A percentile compares a stretch with the other conserved stretches of the same genome.
phyloP scores from a whole-genome alignment of 2,888 invertebrate species.

The Metallyticus violacea region DNA sequence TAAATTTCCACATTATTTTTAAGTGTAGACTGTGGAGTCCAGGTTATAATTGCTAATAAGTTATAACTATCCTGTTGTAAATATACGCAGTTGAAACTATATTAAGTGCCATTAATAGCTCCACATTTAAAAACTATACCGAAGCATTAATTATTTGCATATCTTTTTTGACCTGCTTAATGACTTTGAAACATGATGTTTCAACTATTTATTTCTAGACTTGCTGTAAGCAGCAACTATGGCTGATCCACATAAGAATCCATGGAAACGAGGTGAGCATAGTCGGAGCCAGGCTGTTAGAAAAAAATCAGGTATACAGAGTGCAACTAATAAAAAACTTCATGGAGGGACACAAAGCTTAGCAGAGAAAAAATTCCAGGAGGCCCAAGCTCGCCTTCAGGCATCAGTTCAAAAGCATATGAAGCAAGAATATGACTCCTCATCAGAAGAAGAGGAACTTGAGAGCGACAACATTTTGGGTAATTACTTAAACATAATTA shows the following conservation, averaged over 20 bases:
- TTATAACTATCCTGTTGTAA: too few species aligned
- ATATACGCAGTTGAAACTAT: too few species aligned
- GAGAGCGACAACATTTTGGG: conserved; percentile 51
- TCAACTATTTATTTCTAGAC: too few species aligned
- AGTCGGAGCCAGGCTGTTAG: background rate
- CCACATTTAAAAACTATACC: too few species aligned
- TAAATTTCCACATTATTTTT: too few species aligned
- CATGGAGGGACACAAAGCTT: background rate
- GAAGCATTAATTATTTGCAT: too few species aligned
- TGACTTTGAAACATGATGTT: too few species aligned
- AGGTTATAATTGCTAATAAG: too few species aligned
- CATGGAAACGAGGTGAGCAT: background rate
- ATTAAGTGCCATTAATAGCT: too few species aligned
- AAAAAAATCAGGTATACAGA: background rate
- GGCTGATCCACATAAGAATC: background rate
- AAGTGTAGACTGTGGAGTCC: too few species aligned
- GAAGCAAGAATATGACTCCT: conserved; percentile 50
- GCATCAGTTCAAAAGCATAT: conserved; percentile 51
- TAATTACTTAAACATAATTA: too few species aligned
- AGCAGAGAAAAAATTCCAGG: conserved; percentile 44
- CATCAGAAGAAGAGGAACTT: conserved; percentile 55
- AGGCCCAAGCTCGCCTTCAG: conserved; percentile 50
- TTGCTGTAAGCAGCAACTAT: background rate
- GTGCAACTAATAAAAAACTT: background rate
- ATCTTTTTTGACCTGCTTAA: too few species aligned